phyloP scores from a whole-genome alignment of 1,140 invertebrate genomes.

The Drepana arcuata region DNA sequence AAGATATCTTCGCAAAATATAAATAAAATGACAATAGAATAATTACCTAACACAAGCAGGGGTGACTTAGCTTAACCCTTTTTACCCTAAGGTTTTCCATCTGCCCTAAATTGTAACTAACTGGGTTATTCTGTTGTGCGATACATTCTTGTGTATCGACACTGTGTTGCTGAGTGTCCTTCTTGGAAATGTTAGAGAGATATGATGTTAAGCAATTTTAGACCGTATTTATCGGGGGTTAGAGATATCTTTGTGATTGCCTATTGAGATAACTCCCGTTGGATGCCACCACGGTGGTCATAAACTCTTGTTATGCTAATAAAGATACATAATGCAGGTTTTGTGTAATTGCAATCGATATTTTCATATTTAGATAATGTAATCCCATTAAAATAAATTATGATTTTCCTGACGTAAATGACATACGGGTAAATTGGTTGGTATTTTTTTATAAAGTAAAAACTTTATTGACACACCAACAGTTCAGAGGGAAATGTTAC shows the following conservation, averaged over 20 bases:
- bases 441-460: too few relatives aligned
- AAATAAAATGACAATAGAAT: conserved; percentile 44
- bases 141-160: not conserved
- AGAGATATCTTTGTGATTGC: not conserved
- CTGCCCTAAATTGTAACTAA: not conserved
- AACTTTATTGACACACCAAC: too few relatives aligned
- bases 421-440: too few relatives aligned
- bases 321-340: not conserved
- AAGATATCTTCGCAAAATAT: conserved; percentile 31
- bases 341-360: not conserved
- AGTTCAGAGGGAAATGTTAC: too few relatives aligned
- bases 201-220: not conserved
- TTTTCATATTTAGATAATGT: too few relatives aligned
- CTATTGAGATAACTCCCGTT: not conserved
- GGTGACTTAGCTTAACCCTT: conserved; percentile 8
- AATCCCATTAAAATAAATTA: too few relatives aligned
- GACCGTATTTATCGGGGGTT: not conserved
- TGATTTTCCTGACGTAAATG: too few relatives aligned
- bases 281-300: not conserved
- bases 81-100: conserved; percentile 5
- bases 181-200: not conserved
- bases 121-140: not conserved
- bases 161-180: not conserved
- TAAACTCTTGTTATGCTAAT: not conserved
- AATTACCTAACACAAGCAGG: conserved; percentile 14